Percentiles rank a stretch among this genome's conserved stretches.
phyloP scores from a whole-genome alignment of 2,888 invertebrate species.

The Sclerodermus sp. region DNA sequence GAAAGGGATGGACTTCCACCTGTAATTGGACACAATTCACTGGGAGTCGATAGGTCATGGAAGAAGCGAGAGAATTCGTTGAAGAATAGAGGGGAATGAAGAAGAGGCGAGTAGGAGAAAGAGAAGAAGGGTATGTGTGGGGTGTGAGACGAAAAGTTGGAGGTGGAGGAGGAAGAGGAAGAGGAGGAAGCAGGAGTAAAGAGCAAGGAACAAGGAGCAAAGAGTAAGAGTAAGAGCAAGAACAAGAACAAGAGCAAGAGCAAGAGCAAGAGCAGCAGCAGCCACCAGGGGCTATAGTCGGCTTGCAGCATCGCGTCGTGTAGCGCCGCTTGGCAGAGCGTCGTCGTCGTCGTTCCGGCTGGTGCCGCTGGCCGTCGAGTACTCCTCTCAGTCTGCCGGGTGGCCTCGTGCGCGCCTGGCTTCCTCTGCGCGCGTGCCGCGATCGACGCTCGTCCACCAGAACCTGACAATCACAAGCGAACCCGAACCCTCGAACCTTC shows the following conservation, averaged over 20 bases:
- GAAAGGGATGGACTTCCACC: constrained; percentile 1
- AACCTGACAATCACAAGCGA: too few relatives aligned
- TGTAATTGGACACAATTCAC: too few relatives aligned
- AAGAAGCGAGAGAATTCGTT: too few relatives aligned
- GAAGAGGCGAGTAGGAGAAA: constrained; percentile 11
- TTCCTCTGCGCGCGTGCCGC: constrained; percentile 16
- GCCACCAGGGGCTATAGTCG: not conserved
- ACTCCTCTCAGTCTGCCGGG: constrained; percentile 39
- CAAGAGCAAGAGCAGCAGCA: constrained; percentile 6
- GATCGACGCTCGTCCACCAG: constrained; percentile 11
- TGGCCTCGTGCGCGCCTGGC: constrained; percentile 40
- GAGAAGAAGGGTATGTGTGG: too few relatives aligned
- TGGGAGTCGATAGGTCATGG: too few relatives aligned
- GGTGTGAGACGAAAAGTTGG: too few relatives aligned
- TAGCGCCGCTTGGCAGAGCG: constrained; percentile 17
- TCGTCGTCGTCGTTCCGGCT: constrained; percentile 3
- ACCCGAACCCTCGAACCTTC: too few relatives aligned
- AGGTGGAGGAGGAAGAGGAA: too few relatives aligned
- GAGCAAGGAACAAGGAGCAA: constrained; percentile 4
- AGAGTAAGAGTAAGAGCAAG: not conserved
- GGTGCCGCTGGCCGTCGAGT: constrained; percentile 21
- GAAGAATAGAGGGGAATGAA: too few relatives aligned
- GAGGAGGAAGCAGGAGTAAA: constrained; percentile 16
- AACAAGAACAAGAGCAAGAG: not conserved
- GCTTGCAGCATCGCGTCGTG: not conserved